phyloP scores from a whole-genome alignment of 2,113 vertebrate species.

The Leiothrix lutea region DNA sequence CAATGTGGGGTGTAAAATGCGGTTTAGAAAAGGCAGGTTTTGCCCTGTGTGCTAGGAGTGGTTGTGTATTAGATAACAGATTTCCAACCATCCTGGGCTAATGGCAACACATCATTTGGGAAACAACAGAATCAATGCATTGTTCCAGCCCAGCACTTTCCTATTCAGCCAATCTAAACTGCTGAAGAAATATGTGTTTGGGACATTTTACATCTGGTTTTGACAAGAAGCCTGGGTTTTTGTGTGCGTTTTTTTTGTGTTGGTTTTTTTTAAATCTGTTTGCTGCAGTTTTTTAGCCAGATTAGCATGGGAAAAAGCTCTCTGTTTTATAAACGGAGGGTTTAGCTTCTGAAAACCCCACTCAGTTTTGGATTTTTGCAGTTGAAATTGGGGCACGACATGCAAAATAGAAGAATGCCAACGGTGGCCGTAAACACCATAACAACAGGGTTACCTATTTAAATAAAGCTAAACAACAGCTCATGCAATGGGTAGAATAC shows the following conservation, averaged over 20 bases:
- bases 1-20: background rate
- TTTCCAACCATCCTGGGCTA: background rate
- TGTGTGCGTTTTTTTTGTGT: background rate
- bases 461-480: background rate
- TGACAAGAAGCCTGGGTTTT: conserved; percentile 63
- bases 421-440: background rate
- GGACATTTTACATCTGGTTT: conserved; percentile 77
- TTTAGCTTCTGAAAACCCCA: background rate
- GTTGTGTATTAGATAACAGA: background rate
- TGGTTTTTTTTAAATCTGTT: background rate
- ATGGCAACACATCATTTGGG: conserved; percentile 49
- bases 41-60: background rate
- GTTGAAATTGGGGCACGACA: background rate
- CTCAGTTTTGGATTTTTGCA: background rate
- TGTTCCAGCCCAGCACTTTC: conserved; percentile 16
- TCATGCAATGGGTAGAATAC: background rate
- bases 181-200: conserved; percentile 64
- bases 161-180: conserved; percentile 61
- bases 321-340: background rate
- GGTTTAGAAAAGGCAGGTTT: background rate
- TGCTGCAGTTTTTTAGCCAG: background rate
- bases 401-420: background rate
- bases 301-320: background rate
- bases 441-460: background rate
- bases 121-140: conserved; percentile 61